These are phyloP conservation scores for Choreutis nemorana DNA, from an alignment of 2,888 invertebrate species.

Conservation along the genomic window DNA sequence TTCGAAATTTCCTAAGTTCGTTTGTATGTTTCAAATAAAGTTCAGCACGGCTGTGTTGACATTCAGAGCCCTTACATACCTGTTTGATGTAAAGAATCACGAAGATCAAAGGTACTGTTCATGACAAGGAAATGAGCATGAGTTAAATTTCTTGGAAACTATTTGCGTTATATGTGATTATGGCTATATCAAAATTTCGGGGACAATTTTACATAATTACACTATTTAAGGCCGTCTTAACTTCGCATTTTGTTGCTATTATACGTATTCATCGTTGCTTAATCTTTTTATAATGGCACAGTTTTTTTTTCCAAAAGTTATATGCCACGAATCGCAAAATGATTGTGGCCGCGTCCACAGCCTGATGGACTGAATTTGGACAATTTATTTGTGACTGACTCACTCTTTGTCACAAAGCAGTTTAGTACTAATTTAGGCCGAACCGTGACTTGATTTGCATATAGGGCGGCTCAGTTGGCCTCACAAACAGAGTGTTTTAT, in stretches of 20 bases:
- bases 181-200: conserved; percentile 12
- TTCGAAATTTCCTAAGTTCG: too few relatives aligned
- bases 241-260: conserved; percentile 24
- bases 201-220: conserved; percentile 24
- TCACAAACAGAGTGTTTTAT: conserved; percentile 35
- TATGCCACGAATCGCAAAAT: conserved; percentile 38
- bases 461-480: conserved; percentile 35
- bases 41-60: too few relatives aligned
- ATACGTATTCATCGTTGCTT: conserved; percentile 32
- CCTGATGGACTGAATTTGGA: conserved; percentile 44
- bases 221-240: conserved; percentile 19
- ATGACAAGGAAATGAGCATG: conserved; percentile 9
- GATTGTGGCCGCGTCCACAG: conserved; percentile 38
- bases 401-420: conserved; percentile 32
- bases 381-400: conserved; percentile 35
- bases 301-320: conserved; percentile 31
- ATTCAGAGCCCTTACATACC: too few relatives aligned
- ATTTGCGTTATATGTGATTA: conserved; percentile 13
- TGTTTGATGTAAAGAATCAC: too few relatives aligned
- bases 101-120: too few relatives aligned
- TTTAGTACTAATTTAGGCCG: conserved; percentile 45
- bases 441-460: conserved; percentile 59
- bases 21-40: too few relatives aligned
- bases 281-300: conserved; percentile 57
- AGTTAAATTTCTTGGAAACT: conserved; percentile 12